phyloP scores from a whole-genome alignment of 2,113 vertebrate species.

The Istiophorus platypterus region DNA sequence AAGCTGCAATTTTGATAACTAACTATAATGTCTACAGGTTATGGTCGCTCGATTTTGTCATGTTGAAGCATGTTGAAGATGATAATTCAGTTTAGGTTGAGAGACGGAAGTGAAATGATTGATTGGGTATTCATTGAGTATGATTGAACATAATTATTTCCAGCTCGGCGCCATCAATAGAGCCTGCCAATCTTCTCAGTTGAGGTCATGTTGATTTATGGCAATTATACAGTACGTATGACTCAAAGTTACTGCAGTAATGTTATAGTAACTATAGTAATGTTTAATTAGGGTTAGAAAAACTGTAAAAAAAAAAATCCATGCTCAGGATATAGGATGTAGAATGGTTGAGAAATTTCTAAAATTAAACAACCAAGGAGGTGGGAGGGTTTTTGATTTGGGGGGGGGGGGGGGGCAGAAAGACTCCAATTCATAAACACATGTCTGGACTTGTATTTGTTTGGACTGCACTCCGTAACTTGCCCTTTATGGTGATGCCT shows the following conservation, averaged over 20 bases:
- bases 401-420: not conserved
- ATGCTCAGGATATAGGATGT: not conserved
- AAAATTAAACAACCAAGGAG: conserved; percentile 21
- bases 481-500: conserved; percentile 49
- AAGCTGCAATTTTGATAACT: conserved; percentile 17
- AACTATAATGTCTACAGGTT: not conserved
- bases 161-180: not conserved
- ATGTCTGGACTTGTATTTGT: no score
- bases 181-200: conserved; percentile 6
- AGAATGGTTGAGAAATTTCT: conserved; percentile 12
- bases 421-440: conserved; percentile 59
- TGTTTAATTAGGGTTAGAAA: not conserved
- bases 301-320: not conserved
- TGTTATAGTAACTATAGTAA: not conserved
- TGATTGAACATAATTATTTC: not conserved
- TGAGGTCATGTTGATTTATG: not conserved
- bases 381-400: conserved; percentile 55
- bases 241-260: not conserved
- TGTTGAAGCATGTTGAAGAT: not conserved
- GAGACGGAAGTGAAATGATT: not conserved
- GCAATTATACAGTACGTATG: not conserved
- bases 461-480: conserved; percentile 33
- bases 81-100: conserved; percentile 3
- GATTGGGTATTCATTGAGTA: conserved; percentile 12
- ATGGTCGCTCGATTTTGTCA: conserved; percentile 9